Evolutionary conservation across 1,140 invertebrate species (phyloP).

Genomic region (Tetragonula clypearis): DNA sequence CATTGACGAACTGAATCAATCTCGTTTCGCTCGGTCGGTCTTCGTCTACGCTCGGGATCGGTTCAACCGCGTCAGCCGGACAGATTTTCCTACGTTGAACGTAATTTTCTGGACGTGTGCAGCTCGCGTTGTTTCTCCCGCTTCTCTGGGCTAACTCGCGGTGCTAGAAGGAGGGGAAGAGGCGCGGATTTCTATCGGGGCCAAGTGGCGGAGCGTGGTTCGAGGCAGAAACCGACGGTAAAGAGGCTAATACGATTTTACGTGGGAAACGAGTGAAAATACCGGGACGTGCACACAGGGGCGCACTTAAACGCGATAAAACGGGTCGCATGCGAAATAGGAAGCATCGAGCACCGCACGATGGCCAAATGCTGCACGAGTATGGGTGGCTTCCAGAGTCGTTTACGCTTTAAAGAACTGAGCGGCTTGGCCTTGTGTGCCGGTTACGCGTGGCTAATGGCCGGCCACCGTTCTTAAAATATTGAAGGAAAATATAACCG

Average conservation of each 20-base stretch:
- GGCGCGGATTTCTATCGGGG: background rate
- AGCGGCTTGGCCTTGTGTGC: background rate
- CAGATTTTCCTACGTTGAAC: slow-evolving; percentile 1
- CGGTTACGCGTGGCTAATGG: slow-evolving; percentile 5
- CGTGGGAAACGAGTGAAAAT: slow-evolving; percentile 49
- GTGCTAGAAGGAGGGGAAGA: background rate
- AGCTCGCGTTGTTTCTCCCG: background rate
- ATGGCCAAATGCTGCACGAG: background rate
- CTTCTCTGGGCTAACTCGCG: background rate
- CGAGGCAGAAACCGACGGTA: background rate
- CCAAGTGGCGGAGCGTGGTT: background rate
- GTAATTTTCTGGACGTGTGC: too few species aligned
- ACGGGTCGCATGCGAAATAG: slow-evolving; percentile 33
- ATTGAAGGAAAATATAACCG: slow-evolving; percentile 57
- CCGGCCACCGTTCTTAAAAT: slow-evolving; percentile 16
- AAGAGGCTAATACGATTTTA: slow-evolving; percentile 54
- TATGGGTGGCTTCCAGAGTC: background rate
- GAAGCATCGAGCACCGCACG: background rate
- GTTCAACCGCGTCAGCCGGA: background rate
- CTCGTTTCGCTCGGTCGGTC: too few species aligned
- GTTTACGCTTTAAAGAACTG: slow-evolving; percentile 37
- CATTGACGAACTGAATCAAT: slow-evolving; percentile 17
- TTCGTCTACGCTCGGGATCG: background rate
- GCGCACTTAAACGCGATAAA: slow-evolving; percentile 49
- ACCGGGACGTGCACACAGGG: background rate